phyloP scores from a whole-genome alignment of 2,888 invertebrate genomes.

The Stenodema calcarata region DNA sequence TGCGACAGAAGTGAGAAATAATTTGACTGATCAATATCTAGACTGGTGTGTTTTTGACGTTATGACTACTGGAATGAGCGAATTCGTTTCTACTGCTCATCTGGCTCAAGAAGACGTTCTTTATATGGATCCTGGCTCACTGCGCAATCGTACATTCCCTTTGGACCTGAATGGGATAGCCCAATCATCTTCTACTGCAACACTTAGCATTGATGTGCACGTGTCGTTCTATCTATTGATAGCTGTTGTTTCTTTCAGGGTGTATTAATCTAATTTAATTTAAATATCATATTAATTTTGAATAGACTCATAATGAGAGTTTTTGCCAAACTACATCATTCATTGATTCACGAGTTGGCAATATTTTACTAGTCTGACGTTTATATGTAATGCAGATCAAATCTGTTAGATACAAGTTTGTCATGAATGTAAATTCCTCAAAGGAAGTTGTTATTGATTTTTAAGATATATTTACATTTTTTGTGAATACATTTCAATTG shows the following conservation, averaged over 20 bases:
- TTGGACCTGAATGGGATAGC: conserved; percentile 14
- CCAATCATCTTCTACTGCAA: background rate
- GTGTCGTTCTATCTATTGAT: background rate
- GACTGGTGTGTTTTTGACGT: conserved; percentile 69
- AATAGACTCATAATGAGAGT: background rate
- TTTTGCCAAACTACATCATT: background rate
- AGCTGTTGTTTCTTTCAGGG: background rate
- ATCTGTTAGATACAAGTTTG: background rate
- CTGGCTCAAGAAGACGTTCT: conserved; percentile 61
- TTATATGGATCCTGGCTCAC: conserved; percentile 58
- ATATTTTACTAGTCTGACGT: background rate
- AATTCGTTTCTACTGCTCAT: conserved; percentile 62
- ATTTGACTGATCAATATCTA: conserved; percentile 64
- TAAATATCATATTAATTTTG: no score
- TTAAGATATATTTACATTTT: background rate
- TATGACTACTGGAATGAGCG: conserved; percentile 64
- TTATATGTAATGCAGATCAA: background rate
- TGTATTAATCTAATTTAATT: background rate
- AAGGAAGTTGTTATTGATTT: background rate
- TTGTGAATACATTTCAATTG: background rate
- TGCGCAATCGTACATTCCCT: conserved; percentile 57
- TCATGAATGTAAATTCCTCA: background rate
- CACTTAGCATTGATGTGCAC: background rate
- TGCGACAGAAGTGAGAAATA: conserved; percentile 50
- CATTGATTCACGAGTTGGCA: background rate